These are phyloP conservation scores for Orcinus orca DNA, from an alignment of 2,113 vertebrate species.

Conservation along the genomic window DNA sequence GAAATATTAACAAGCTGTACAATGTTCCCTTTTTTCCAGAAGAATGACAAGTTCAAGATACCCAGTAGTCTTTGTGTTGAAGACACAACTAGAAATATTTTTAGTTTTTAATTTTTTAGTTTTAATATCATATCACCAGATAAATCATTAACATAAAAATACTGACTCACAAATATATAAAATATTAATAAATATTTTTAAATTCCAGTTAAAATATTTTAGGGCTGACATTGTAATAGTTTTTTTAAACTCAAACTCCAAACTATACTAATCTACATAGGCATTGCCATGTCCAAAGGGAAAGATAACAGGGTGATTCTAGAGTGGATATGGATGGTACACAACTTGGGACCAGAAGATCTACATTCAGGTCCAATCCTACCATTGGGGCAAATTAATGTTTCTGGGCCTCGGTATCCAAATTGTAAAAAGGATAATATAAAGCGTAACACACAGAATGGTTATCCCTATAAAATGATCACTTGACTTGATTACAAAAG, in stretches of 20 bases:
- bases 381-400: neutral
- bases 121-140: neutral
- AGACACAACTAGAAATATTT: neutral
- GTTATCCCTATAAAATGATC: neutral
- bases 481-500: neutral
- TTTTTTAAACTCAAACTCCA: neutral
- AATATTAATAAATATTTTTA: neutral
- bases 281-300: neutral
- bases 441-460: neutral
- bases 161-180: neutral
- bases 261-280: neutral
- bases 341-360: neutral
- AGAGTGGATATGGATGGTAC: neutral
- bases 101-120: neutral
- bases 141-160: neutral
- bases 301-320: neutral
- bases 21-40: neutral
- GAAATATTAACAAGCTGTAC: neutral
- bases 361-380: neutral
- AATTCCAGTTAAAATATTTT: neutral
- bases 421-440: neutral
- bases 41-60: neutral
- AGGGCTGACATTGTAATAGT: neutral
- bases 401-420: neutral
- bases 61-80: neutral